These are phyloP conservation scores for Panurus biarmicus DNA, from an alignment of 2,113 vertebrate genomes.

Conservation along the genomic window DNA sequence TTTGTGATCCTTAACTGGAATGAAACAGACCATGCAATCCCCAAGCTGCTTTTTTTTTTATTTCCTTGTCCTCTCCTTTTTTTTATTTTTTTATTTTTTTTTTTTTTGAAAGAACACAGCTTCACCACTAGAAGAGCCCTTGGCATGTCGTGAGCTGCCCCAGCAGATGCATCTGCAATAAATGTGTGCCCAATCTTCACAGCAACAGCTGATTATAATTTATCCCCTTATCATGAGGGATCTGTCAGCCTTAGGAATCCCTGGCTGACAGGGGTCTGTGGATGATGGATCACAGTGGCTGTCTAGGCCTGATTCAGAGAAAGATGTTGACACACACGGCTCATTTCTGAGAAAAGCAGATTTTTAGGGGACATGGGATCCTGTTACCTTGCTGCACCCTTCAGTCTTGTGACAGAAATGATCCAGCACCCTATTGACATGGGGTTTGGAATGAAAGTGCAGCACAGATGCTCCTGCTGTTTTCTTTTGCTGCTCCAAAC, in stretches of 20 bases:
- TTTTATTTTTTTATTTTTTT: background rate
- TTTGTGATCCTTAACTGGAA: background rate
- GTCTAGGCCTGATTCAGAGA: background rate
- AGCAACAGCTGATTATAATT: constrained; percentile 1
- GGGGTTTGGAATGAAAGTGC: background rate
- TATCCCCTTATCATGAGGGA: background rate
- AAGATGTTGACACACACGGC: background rate
- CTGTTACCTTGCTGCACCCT: background rate
- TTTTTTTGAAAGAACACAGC: background rate
- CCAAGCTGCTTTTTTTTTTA: background rate
- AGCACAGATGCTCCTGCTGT: background rate
- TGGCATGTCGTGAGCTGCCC: background rate
- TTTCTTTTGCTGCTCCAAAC: background rate
- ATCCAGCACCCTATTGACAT: background rate
- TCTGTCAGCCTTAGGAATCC: background rate
- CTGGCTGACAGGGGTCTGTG: background rate
- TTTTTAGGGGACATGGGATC: background rate
- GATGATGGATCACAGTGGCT: constrained; percentile 1
- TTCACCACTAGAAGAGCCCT: background rate
- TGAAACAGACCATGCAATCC: background rate
- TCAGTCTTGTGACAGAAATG: background rate
- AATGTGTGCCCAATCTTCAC: background rate
- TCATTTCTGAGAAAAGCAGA: background rate
- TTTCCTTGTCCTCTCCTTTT: background rate
- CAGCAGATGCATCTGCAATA: background rate